A percentile compares a stretch with the other conserved stretches of the same genome.
phyloP scores from a whole-genome alignment of 1,140 invertebrate genomes.

The Carcinoscorpius rotundicauda region DNA sequence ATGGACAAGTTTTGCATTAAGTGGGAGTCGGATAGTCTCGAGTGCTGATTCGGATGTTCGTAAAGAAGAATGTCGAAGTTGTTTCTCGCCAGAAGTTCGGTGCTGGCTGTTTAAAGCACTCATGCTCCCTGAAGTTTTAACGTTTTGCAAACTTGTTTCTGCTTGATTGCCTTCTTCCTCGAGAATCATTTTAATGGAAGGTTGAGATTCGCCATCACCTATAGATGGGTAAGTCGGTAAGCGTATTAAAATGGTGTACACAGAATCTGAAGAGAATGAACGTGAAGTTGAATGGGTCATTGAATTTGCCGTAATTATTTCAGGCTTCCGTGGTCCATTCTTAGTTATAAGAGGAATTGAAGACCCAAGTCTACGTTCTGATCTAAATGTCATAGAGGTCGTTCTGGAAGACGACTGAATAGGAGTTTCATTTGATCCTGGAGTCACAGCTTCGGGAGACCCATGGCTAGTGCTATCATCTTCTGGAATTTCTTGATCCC shows the following conservation, averaged over 20 bases:
- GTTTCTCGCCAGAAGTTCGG: constrained; percentile 38
- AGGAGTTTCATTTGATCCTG: constrained; percentile 72
- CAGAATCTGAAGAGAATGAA: constrained; percentile 29
- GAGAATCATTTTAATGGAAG: constrained; percentile 78
- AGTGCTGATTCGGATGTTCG: constrained; percentile 31
- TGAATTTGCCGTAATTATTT: constrained; percentile 4
- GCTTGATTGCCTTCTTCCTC: constrained; percentile 33
- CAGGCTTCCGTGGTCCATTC: not conserved
- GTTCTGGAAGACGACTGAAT: constrained; percentile 32
- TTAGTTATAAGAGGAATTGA: constrained; percentile 7
- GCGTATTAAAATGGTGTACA: constrained; percentile 85
- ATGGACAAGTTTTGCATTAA: constrained; percentile 73
- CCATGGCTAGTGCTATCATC: constrained; percentile 28
- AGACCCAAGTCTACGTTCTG: constrained; percentile 33
- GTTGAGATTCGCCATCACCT: constrained; percentile 35
- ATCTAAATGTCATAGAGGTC: constrained; percentile 21
- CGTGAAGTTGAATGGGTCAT: constrained; percentile 6
- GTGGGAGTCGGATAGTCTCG: constrained; percentile 57
- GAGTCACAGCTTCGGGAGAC: constrained; percentile 42
- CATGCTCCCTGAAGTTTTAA: constrained; percentile 9
- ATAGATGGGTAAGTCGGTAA: constrained; percentile 41
- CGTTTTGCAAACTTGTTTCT: constrained; percentile 5
- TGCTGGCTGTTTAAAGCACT: constrained; percentile 25
- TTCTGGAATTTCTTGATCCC: constrained; percentile 27
- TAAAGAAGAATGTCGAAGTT: constrained; percentile 4